Evolutionary conservation across 2,888 invertebrate genomes (phyloP).

Genomic region (Napeogenes inachia): DNA sequence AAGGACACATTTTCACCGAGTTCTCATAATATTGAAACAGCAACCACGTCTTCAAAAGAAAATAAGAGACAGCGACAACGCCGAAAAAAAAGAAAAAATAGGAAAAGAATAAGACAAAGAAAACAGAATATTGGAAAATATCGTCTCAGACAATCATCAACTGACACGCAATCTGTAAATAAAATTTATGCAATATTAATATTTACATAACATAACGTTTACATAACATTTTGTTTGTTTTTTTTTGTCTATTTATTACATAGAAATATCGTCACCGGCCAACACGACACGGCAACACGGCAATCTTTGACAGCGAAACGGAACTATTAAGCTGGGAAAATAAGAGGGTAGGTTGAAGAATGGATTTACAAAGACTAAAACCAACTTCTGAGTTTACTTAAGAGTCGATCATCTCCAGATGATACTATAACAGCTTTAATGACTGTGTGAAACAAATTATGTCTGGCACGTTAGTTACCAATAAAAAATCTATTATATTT

Average conservation of each 20-base stretch:
- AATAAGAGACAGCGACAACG: not conserved
- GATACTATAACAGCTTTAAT: too few relatives aligned
- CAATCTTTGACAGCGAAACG: constrained; percentile 15
- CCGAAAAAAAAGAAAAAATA: not conserved
- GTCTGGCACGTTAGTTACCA: too few relatives aligned
- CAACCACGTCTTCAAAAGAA: not conserved
- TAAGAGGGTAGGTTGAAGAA: constrained; percentile 2
- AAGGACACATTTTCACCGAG: not conserved
- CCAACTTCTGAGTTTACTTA: too few relatives aligned
- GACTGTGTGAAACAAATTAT: too few relatives aligned
- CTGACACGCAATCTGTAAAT: not conserved
- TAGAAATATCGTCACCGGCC: constrained; percentile 10
- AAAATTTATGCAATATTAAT: not conserved
- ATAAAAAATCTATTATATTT: too few relatives aligned
- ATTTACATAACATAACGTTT: too few relatives aligned
- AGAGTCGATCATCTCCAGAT: too few relatives aligned
- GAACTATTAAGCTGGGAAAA: constrained; percentile 19
- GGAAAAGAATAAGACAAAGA: not conserved
- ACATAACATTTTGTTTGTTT: too few relatives aligned
- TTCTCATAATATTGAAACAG: not conserved
- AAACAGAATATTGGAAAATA: not conserved
- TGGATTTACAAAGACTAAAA: too few relatives aligned
- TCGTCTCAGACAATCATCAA: not conserved
- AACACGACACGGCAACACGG: constrained; percentile 11
- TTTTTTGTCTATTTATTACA: not conserved